Conservation (phyloP, 2,888 invertebrate genomes). For the Meloe dianella region DNA sequence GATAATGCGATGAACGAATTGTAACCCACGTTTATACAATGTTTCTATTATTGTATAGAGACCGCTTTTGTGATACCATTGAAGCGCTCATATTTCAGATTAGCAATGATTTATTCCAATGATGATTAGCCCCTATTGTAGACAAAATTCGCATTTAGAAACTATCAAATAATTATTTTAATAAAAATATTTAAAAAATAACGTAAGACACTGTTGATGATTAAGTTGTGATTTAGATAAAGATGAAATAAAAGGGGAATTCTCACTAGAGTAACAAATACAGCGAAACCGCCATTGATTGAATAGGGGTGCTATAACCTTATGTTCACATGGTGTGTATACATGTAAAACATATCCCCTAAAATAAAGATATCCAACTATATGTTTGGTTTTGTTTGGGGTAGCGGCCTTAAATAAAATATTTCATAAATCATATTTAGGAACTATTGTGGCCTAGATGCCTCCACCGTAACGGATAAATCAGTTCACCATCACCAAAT, state of each 20-base stretch:
- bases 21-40: conserved; percentile 55
- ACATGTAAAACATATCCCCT: conserved; percentile 40
- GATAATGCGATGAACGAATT: conserved; percentile 46
- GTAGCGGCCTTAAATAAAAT: conserved; percentile 57
- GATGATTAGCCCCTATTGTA: conserved; percentile 23
- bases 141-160: not conserved
- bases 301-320: conserved; percentile 35
- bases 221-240: conserved; percentile 1
- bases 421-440: conserved; percentile 61
- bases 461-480: conserved; percentile 53
- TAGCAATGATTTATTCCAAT: conserved; percentile 45
- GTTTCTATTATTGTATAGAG: conserved; percentile 56
- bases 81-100: conserved; percentile 53
- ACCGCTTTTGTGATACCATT: conserved; percentile 56
- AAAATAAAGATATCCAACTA: conserved; percentile 29
- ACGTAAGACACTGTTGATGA: not conserved
- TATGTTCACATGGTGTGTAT: conserved; percentile 44
- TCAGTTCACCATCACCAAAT: conserved; percentile 46
- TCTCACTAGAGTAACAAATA: conserved; percentile 43
- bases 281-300: conserved; percentile 27
- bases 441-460: conserved; percentile 53
- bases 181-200: not conserved
- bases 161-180: not conserved
- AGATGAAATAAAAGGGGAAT: conserved; percentile 21
- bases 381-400: conserved; percentile 55